Evolutionary conservation across 2,888 invertebrate species (phyloP).

Genomic region (Lacanobia oleracea): DNA sequence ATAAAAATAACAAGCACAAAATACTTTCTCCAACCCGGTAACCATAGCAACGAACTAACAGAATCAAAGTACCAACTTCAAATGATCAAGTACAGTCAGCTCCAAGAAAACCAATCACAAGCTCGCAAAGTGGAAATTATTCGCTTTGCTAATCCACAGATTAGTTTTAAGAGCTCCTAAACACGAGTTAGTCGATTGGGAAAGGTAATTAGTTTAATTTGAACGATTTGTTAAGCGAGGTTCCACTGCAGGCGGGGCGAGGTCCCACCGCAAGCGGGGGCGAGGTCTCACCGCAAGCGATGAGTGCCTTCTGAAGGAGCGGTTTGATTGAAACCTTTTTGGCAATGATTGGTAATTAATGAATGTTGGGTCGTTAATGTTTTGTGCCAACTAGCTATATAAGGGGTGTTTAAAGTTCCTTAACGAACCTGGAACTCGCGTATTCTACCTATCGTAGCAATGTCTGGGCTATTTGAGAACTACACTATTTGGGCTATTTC

Average conservation of each 20-base stretch:
- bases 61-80: conserved; percentile 60
- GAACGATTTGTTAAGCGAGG: conserved; percentile 62
- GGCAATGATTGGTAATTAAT: conserved; percentile 23
- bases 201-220: conserved; percentile 75
- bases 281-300: conserved; percentile 4
- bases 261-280: conserved; percentile 6
- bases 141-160: conserved; percentile 70
- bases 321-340: conserved; percentile 24
- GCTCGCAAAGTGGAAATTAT: conserved; percentile 62
- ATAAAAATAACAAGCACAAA: not conserved
- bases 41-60: conserved; percentile 35
- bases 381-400: conserved; percentile 12
- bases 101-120: conserved; percentile 63
- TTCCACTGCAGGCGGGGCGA: conserved; percentile 32
- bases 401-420: not conserved
- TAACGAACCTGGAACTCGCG: not conserved
- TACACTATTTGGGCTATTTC: too few species aligned
- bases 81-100: conserved; percentile 49
- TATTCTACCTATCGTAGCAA: too few species aligned
- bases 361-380: conserved; percentile 1
- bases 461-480: not conserved
- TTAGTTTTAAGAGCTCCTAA: conserved; percentile 73
- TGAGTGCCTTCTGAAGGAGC: conserved; percentile 20
- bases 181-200: conserved; percentile 72
- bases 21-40: not conserved